Conservation (phyloP, 2,888 invertebrate species). For the Trachelus tabidus region DNA sequence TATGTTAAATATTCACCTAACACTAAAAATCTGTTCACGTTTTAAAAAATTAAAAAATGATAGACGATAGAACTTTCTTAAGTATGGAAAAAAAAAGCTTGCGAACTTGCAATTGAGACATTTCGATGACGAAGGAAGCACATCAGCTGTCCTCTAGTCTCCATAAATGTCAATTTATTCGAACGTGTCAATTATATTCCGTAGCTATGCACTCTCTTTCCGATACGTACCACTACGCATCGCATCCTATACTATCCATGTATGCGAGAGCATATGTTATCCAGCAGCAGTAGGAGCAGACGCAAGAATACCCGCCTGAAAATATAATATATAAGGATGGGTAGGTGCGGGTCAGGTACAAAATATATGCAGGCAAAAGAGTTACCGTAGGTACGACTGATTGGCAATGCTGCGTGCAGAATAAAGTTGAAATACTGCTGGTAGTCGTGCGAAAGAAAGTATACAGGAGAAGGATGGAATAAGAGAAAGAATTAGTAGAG, state of each 20-base stretch:
- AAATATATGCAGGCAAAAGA: neutral
- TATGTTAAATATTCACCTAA: neutral
- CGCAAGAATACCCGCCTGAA: neutral
- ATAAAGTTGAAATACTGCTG: neutral
- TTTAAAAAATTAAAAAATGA: neutral
- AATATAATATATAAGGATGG: neutral
- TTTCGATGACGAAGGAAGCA: neutral
- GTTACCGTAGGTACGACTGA: neutral
- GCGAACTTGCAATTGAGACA: neutral
- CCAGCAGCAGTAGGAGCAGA: neutral
- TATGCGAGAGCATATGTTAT: neutral
- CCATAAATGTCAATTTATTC: neutral
- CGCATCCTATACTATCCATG: neutral
- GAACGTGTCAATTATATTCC: neutral
- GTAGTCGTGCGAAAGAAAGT: neutral
- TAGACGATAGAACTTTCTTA: neutral
- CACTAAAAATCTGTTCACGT: neutral
- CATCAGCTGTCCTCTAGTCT: neutral
- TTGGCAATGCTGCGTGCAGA: neutral
- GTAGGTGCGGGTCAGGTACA: neutral
- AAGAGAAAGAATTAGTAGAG: conserved; percentile 16
- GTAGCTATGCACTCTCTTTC: neutral
- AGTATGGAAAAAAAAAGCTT: neutral
- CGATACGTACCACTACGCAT: neutral
- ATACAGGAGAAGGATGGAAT: neutral